These are phyloP conservation scores for Craseonycteris thonglongyai DNA, from an alignment of 2,113 vertebrate species.

Conservation along the genomic window DNA sequence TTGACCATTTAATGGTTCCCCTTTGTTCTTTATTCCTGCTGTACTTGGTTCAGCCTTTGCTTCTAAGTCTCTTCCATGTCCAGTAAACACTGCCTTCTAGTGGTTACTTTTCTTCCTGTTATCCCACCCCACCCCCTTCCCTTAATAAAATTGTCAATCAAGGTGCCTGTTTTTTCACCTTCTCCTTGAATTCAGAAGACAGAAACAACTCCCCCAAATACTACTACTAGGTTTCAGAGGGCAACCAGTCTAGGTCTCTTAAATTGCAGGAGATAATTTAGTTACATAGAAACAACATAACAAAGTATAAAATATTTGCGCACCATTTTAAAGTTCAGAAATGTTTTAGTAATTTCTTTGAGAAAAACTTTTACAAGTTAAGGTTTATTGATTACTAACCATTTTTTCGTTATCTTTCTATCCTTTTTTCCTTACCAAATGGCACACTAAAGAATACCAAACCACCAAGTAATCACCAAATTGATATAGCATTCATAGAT, in stretches of 20 bases:
- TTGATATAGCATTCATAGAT: neutral
- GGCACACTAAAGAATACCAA: neutral
- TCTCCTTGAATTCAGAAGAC: conserved; percentile 15
- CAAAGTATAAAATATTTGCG: neutral
- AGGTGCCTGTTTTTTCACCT: neutral
- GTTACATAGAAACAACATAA: neutral
- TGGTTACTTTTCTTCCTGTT: conserved; percentile 40
- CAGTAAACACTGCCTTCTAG: conserved; percentile 65
- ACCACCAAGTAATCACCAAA: neutral
- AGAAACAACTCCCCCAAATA: neutral
- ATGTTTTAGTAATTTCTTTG: conserved; percentile 1
- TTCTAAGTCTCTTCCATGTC: conserved; percentile 3
- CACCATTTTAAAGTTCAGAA: neutral
- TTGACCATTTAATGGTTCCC: neutral
- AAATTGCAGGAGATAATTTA: neutral
- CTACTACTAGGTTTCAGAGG: neutral
- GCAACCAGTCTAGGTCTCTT: neutral
- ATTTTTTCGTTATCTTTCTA: neutral
- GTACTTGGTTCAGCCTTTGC: neutral
- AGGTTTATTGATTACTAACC: neutral
- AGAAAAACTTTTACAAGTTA: neutral
- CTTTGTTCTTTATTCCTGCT: neutral
- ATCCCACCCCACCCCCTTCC: neutral
- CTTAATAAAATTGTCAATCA: conserved; percentile 25
- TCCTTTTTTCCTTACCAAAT: neutral